These are phyloP conservation scores for Pandemis cinnamomeana DNA, from an alignment of 2,888 invertebrate species.

Conservation along the genomic window DNA sequence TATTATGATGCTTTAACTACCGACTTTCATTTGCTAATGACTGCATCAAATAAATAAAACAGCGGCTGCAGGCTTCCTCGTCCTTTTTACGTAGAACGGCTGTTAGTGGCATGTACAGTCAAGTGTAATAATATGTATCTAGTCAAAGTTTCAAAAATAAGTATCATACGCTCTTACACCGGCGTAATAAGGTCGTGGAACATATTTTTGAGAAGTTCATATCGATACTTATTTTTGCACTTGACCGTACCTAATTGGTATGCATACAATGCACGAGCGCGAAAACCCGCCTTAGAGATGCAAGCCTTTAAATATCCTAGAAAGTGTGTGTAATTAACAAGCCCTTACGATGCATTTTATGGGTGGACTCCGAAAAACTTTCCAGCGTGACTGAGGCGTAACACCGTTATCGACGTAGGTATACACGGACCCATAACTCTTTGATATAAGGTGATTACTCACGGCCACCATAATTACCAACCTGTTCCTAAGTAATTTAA, in stretches of 20 bases:
- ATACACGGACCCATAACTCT: conserved; percentile 3
- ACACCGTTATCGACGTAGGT: background rate
- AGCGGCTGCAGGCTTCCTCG: background rate
- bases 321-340: background rate
- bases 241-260: background rate
- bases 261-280: background rate
- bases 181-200: too few species aligned
- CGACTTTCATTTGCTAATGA: conserved; percentile 1
- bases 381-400: conserved; percentile 8
- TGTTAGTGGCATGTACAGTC: too few species aligned
- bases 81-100: background rate
- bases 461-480: conserved; percentile 5
- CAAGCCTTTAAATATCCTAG: background rate
- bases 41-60: background rate
- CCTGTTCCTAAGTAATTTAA: background rate
- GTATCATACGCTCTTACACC: too few species aligned
- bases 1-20: background rate
- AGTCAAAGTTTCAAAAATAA: too few species aligned
- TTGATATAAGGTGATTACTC: conserved; percentile 2
- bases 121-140: too few species aligned
- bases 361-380: background rate
- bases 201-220: too few species aligned
- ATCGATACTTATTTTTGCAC: too few species aligned
- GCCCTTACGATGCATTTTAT: conserved; percentile 1
- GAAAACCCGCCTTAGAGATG: background rate